Conservation (phyloP, 2,797 vertebrate species). For the Hozukius guyotensis region DNA sequence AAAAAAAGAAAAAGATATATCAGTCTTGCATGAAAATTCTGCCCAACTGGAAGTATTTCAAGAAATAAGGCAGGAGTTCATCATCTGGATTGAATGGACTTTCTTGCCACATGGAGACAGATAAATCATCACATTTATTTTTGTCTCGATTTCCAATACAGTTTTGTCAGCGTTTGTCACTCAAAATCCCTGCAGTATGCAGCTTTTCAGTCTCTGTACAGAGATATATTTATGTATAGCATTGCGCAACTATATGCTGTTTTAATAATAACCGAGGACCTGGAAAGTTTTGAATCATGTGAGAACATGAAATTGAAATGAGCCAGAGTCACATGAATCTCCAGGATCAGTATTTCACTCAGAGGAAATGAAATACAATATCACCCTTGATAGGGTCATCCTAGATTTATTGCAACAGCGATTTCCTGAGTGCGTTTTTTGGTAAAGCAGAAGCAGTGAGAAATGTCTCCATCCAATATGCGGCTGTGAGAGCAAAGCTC, state of each 20-base stretch:
- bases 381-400: slow-evolving; percentile 74
- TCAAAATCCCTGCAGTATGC: neutral
- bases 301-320: slow-evolving; percentile 71
- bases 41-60: slow-evolving; percentile 64
- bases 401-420: slow-evolving; percentile 78
- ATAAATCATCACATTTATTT: slow-evolving; percentile 39
- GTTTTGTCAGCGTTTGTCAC: slow-evolving; percentile 29
- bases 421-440: slow-evolving; percentile 74
- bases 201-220: neutral
- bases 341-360: slow-evolving; percentile 71
- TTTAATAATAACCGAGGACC: slow-evolving; percentile 62
- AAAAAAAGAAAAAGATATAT: slow-evolving; percentile 55
- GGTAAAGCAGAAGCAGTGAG: slow-evolving; percentile 63
- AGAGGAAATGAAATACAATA: slow-evolving; percentile 78
- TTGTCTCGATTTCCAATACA: slow-evolving; percentile 21
- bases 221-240: slow-evolving; percentile 17
- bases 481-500: slow-evolving; percentile 34
- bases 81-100: slow-evolving; percentile 64
- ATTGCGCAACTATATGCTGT: slow-evolving; percentile 34
- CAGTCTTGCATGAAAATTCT: slow-evolving; percentile 57
- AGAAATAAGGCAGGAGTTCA: slow-evolving; percentile 63
- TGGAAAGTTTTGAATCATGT: slow-evolving; percentile 64
- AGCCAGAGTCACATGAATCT: slow-evolving; percentile 64
- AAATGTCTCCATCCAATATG: slow-evolving; percentile 52
- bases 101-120: slow-evolving; percentile 31